phyloP scores from a whole-genome alignment of 2,797 vertebrate species.

The Brachymystax lenok region DNA sequence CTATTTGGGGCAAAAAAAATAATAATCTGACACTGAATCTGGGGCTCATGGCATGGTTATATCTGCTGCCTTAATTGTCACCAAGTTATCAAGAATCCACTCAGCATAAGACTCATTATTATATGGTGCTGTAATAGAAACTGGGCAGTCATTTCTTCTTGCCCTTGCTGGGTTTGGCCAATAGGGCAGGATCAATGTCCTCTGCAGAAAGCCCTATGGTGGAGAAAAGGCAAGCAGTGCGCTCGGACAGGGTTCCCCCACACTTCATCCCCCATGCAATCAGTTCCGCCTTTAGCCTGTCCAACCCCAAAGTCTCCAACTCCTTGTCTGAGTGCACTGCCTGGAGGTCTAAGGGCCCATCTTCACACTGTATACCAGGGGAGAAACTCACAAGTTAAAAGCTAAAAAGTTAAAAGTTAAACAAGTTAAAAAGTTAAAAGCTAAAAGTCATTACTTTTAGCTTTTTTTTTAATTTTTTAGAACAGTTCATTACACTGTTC shows the following conservation, averaged over 20 bases:
- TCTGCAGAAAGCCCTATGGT: slow-evolving; percentile 76
- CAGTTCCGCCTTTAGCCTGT: slow-evolving; percentile 84
- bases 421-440: too few relatives aligned
- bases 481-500: too few relatives aligned
- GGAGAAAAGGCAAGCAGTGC: slow-evolving; percentile 84
- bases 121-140: too few relatives aligned
- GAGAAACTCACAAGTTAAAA: background rate
- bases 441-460: too few relatives aligned
- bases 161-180: slow-evolving; percentile 81
- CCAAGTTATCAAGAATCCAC: too few relatives aligned
- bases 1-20: too few relatives aligned
- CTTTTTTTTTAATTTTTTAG: too few relatives aligned
- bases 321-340: slow-evolving; percentile 67
- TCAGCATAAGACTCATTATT: too few relatives aligned
- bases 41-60: too few relatives aligned
- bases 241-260: slow-evolving; percentile 87
- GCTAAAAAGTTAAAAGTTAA: too few relatives aligned
- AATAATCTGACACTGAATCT: too few relatives aligned
- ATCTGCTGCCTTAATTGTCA: too few relatives aligned
- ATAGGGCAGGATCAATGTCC: slow-evolving; percentile 79
- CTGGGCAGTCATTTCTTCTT: slow-evolving; percentile 74
- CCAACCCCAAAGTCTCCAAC: slow-evolving; percentile 86
- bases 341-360: slow-evolving; percentile 65
- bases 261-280: slow-evolving; percentile 86
- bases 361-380: background rate